These are phyloP conservation scores for Kryptolebias ocellatus DNA, from an alignment of 2,797 vertebrate genomes.

Conservation along the genomic window DNA sequence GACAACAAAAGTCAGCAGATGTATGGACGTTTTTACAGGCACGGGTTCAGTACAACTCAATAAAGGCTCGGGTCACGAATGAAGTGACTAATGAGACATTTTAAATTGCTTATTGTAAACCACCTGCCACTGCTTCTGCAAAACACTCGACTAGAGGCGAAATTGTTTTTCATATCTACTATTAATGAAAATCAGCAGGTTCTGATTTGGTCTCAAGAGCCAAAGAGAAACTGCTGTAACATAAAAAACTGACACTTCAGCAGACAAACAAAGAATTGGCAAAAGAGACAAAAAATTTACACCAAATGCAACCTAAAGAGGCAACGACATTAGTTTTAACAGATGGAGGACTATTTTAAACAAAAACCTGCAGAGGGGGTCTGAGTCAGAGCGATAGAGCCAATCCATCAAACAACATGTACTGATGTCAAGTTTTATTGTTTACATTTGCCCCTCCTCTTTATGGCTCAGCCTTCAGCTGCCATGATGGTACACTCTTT, in stretches of 20 bases:
- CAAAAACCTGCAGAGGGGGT: conserved; percentile 7
- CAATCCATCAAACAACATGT: conserved; percentile 6
- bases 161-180: conserved; percentile 10
- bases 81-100: conserved; percentile 36
- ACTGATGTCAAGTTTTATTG: conserved; percentile 41
- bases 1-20: conserved; percentile 60
- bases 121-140: neutral
- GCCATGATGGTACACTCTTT: conserved; percentile 28
- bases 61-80: conserved; percentile 28
- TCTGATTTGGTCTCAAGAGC: neutral
- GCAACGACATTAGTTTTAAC: neutral
- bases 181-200: neutral
- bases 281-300: neutral
- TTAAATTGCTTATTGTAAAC: conserved; percentile 6
- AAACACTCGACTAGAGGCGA: conserved; percentile 1
- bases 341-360: conserved; percentile 11
- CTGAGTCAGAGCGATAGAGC: conserved; percentile 32
- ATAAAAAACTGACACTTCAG: neutral
- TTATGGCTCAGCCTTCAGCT: conserved; percentile 28
- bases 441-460: conserved; percentile 19
- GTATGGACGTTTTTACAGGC: conserved; percentile 39
- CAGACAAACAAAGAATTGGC: neutral
- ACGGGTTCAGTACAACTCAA: conserved; percentile 41
- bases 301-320: neutral
- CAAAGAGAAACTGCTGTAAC: neutral